Evolutionary conservation across 1,140 invertebrate species (phyloP).

Genomic region (Trichoplusia ni): DNA sequence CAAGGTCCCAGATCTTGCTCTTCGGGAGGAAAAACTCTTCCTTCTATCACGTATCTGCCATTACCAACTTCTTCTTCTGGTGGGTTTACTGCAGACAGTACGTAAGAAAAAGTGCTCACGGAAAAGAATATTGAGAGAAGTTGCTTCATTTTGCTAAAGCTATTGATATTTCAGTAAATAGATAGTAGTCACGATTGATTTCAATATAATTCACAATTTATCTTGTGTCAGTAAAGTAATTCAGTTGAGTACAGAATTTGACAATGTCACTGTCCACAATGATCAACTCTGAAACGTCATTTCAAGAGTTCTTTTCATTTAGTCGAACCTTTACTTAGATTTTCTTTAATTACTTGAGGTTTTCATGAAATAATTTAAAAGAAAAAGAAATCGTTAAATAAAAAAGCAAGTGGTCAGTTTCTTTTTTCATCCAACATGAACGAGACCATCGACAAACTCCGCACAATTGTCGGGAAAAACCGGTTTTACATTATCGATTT

Average conservation of each 20-base stretch:
- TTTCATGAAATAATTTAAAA: no score
- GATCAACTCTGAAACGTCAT: no score
- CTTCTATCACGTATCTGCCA: conserved; percentile 88
- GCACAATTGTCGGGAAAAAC: conserved; percentile 30
- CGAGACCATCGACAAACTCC: conserved; percentile 6
- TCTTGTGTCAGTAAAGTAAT: neutral
- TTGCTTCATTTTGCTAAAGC: conserved; percentile 13
- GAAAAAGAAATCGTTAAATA: no score
- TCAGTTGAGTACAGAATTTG: neutral
- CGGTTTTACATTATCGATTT: conserved; percentile 42
- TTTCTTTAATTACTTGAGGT: no score
- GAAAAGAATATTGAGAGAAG: conserved; percentile 1
- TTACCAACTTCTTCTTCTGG: conserved; percentile 83
- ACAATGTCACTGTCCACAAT: neutral
- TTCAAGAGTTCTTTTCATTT: no score
- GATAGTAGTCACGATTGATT: conserved; percentile 15
- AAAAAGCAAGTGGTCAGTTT: neutral
- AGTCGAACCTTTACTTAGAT: no score
- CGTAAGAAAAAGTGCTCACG: conserved; percentile 25
- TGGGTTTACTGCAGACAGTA: conserved; percentile 45
- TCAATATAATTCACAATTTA: neutral
- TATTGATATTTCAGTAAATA: neutral
- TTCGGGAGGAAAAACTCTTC: conserved; percentile 89
- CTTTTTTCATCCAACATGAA: neutral
- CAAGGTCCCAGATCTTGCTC: conserved; percentile 84